Evolutionary conservation across 2,797 vertebrate species (phyloP), one percentile per base, ranked within the genome.

Genomic region (Lacerta viridis): DNA sequence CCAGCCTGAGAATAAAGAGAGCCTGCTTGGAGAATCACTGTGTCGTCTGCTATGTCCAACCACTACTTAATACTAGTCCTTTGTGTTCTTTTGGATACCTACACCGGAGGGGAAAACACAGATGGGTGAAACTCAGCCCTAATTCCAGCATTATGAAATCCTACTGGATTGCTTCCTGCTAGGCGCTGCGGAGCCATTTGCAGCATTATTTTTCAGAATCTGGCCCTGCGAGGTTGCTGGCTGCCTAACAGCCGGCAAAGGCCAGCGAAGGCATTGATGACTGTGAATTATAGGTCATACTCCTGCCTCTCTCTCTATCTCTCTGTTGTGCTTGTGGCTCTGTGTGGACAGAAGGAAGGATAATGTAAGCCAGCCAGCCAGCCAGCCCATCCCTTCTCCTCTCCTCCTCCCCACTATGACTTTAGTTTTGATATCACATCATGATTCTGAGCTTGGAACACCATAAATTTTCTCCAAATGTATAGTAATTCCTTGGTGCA

Each of bases 381-480:
- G 96, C 97, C 98, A 97, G 95, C 94, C 41, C 86, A 36, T n/a
- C 43, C n/a, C n/a, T n/a, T 17, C 43, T 55, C 61, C 71, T 46
- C 81, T 18, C 66, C 68, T 80, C 92, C 50, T 15, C 50, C 50
- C 50, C 50, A 55, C 50, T 55, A 97, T 97, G 97, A 98, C 98
- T 99, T 98, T 98, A 98, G 98, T 98, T 97, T 98, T 98, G 98
- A 98, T 99, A 98, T 98, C 95, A 95, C 96, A 98, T 99, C 98
- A 98, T 99, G 98, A 99, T 99, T 99, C 98, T 98, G 97, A 98
- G 97, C 97, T 98, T 96, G 96, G 97, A 97, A 97, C 97, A 97
- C 98, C 97, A 98, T 99, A 98, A 98, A 98, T 98, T 99, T 98
- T 97, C 98, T 98, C 97, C 98, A 99, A 99, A 99, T 98, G 97